phyloP scores from a whole-genome alignment of 2,113 vertebrate species.

The Pachypanchax playfairii region DNA sequence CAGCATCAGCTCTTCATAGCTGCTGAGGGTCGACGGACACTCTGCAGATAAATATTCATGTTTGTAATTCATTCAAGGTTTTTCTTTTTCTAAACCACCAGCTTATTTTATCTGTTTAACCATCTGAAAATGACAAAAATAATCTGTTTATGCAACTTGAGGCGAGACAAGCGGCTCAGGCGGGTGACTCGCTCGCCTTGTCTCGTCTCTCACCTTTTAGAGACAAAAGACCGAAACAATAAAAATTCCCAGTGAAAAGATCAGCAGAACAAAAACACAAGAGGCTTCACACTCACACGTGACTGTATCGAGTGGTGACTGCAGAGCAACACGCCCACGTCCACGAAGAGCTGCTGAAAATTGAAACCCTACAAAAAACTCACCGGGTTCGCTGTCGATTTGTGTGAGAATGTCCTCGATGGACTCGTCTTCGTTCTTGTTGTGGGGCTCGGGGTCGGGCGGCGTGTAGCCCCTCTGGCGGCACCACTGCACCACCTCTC shows the following conservation, averaged over 20 bases:
- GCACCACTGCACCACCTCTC: conserved; percentile 94
- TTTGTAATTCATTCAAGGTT: conserved; percentile 10
- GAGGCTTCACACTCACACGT: conserved; percentile 28
- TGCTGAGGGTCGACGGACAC: conserved; percentile 87
- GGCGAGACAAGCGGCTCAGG: conserved; percentile 10
- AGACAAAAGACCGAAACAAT: conserved; percentile 54
- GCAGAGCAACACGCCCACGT: conserved; percentile 49
- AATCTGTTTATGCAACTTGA: not conserved
- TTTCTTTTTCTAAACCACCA: not conserved
- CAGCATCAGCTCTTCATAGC: conserved; percentile 85
- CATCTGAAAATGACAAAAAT: conserved; percentile 5
- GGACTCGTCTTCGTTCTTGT: conserved; percentile 84
- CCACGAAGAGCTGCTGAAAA: conserved; percentile 15
- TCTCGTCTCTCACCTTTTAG: conserved; percentile 32
- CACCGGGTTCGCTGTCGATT: conserved; percentile 95
- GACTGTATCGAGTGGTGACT: conserved; percentile 26
- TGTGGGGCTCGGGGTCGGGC: conserved; percentile 87
- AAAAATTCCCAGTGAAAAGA: conserved; percentile 29
- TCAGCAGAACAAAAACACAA: conserved; percentile 5
- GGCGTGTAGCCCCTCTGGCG: conserved; percentile 93
- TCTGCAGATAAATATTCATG: conserved; percentile 75
- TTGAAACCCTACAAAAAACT: conserved; percentile 33
- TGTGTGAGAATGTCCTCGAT: conserved; percentile 96
- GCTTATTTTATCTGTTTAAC: conserved; percentile 15
- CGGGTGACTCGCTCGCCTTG: conserved; percentile 29